Percentiles rank a stretch among this genome's conserved stretches.
Evolutionary conservation across 2,888 invertebrate genomes (phyloP).

Genomic region (Asteroscopus sphinx): DNA sequence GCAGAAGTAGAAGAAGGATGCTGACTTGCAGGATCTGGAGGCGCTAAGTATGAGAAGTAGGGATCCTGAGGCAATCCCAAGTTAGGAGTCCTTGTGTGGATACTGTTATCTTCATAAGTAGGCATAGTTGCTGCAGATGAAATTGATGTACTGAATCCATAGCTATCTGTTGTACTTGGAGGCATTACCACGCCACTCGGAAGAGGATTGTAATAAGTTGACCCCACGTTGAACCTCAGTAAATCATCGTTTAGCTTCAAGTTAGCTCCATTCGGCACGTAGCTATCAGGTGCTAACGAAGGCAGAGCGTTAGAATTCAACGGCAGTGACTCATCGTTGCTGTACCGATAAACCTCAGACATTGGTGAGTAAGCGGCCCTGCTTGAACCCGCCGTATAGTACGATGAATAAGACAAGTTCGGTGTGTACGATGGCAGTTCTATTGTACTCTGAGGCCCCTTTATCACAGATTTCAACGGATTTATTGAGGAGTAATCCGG

Average conservation of each 20-base stretch:
- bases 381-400: constrained; percentile 75
- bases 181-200: constrained; percentile 75
- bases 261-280: constrained; percentile 83
- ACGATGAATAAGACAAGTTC: constrained; percentile 82
- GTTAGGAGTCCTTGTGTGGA: constrained; percentile 69
- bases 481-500: constrained; percentile 79
- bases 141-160: constrained; percentile 71
- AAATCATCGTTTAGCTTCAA: constrained; percentile 82
- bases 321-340: constrained; percentile 84
- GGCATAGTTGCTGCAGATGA: constrained; percentile 70
- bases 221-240: constrained; percentile 70
- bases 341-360: constrained; percentile 83
- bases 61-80: constrained; percentile 77
- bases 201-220: constrained; percentile 77
- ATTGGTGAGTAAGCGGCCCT: constrained; percentile 84
- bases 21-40: constrained; percentile 73
- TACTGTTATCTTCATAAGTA: constrained; percentile 77
- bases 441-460: constrained; percentile 75
- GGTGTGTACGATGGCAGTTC: constrained; percentile 84
- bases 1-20: constrained; percentile 62
- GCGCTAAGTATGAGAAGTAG: constrained; percentile 76
- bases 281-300: constrained; percentile 77
- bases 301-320: constrained; percentile 75
- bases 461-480: constrained; percentile 78
- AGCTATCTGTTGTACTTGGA: constrained; percentile 73